Base-by-base conservation (phyloP, 2,113 vertebrate species). In the Chaetodon auriga region DNA sequence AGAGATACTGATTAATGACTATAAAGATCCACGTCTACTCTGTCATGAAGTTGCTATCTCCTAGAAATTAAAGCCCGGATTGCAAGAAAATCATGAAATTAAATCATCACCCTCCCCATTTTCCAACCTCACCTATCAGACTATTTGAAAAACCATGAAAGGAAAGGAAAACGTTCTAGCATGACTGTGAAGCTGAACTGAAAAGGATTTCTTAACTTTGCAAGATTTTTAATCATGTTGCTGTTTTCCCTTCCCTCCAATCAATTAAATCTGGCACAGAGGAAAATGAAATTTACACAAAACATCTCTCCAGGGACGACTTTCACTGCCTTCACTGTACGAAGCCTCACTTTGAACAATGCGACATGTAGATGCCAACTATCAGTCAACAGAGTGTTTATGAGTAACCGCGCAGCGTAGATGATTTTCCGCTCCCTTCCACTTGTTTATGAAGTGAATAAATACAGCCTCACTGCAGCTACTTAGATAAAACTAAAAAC, bases 381-480 rank as follows among this genome's bases (percentile, higher is more conserved):
- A 41, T 38, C 51, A 71, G 35, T 80, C 64, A 53, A 13, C 58
- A 21, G 43, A 14, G n/a, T 8, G 30, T 74, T 49, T 74, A 53
- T 75, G 25, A 60, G 53, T 60, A 16, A 62, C 30, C 18, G 11
- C 1, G 23, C 49, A 36, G 19, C 25, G 11, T 19, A 12, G 25
- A 16, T 43, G 43, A 6, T 66, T 58, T 60, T 30, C 54, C 6
- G 1, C 41, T 35, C 6, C 46, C 54, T 23, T 81, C 41, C 71
- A 77, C 53, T 51, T 65, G 74, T 71, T 66, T 72, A 3, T n/a
- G 13, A 25, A 48, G 38, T 48, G 30, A 79, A 70, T 6, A 43
- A 14, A 79, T 2, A 30, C 8, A 10, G 14, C 45, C 25, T 58
- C 12, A 9, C 58, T 64, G 48, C 55, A 55, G 15, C 55, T 21